Base-by-base conservation (phyloP, 2,888 invertebrate species). In the Steinernema scapterisci region DNA sequence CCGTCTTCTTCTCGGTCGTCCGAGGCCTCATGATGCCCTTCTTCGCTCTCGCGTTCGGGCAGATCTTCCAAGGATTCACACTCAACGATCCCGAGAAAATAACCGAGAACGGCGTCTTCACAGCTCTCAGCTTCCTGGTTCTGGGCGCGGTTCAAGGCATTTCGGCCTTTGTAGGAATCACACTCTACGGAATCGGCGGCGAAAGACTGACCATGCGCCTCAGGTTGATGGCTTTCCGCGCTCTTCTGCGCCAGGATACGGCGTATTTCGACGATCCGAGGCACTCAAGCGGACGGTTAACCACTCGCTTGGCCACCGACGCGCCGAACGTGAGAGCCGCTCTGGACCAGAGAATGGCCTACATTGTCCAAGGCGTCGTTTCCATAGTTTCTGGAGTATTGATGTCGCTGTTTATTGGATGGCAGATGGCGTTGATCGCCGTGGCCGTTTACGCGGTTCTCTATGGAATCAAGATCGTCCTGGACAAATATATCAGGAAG, bases 361-460 rank as follows among this genome's bases (percentile, higher is more conserved):
- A 84, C 11, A 82, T 88, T 13, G 82, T 89, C 56, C 87, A 88
- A 76, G 85, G 86, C 6, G 13, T 88, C 27, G 86, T 89, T 21
- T 88, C 88, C 54, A 82, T 89, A 31, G 79, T 84, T n/a, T 85
- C 87, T 13, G 89, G 89, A 21, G 77, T 90, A 16, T 81, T 87
- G 38, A 87, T 90, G 63, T 89, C 89, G 0, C 89, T 90, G 80
- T 81, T 88, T 72, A 89, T 87, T 81, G 88, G 89, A 71, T 90
- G 89, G 89, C 87, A 89, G 78, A 85, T 90, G 79, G 89, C 89
- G 0, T 51, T 81, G 7, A 70, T 85, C 43, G 85, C 89, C 23
- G 76, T 89, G 16, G 86, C 86, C 3, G 89, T 89, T 75, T 81
- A 89, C 70, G 90, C 90, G 2, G 63, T 84, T 38, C 76, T 89